These are phyloP conservation scores for Serripes groenlandicus DNA, from an alignment of 2,888 invertebrate genomes.

Conservation along the genomic window DNA sequence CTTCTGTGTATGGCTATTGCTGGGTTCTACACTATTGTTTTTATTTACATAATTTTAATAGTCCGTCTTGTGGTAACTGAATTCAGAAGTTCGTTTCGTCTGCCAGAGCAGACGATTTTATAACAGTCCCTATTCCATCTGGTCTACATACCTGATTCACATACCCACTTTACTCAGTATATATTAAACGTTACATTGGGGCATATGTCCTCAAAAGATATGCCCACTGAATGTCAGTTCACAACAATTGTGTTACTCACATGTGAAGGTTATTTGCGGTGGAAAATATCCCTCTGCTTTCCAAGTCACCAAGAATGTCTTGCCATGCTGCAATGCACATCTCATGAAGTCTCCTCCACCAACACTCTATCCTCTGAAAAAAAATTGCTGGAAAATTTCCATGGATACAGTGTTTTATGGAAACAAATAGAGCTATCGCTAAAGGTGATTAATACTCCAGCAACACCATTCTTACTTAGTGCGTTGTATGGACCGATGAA, in stretches of 20 bases:
- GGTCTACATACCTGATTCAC: too few species aligned
- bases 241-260: slow-evolving; percentile 27
- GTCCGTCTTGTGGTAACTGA: too few species aligned
- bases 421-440: neutral
- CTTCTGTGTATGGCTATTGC: too few species aligned
- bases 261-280: slow-evolving; percentile 47
- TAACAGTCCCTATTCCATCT: too few species aligned
- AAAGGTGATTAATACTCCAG: neutral
- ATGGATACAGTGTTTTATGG: neutral
- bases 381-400: neutral
- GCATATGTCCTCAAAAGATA: too few species aligned
- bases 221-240: too few species aligned
- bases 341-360: slow-evolving; percentile 48
- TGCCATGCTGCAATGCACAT: slow-evolving; percentile 50
- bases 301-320: slow-evolving; percentile 41
- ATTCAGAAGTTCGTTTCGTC: too few species aligned
- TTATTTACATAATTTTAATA: too few species aligned
- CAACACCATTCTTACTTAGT: neutral
- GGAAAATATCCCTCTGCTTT: slow-evolving; percentile 47
- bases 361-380: slow-evolving; percentile 49
- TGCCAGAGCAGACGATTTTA: too few species aligned
- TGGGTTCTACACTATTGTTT: too few species aligned
- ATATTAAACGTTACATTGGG: too few species aligned
- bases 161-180: too few species aligned
- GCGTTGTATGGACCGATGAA: neutral